A percentile compares a stretch with the other conserved stretches of the same genome.
phyloP scores from a whole-genome alignment of 2,888 invertebrate species.

The Ormyrus nitidulus region DNA sequence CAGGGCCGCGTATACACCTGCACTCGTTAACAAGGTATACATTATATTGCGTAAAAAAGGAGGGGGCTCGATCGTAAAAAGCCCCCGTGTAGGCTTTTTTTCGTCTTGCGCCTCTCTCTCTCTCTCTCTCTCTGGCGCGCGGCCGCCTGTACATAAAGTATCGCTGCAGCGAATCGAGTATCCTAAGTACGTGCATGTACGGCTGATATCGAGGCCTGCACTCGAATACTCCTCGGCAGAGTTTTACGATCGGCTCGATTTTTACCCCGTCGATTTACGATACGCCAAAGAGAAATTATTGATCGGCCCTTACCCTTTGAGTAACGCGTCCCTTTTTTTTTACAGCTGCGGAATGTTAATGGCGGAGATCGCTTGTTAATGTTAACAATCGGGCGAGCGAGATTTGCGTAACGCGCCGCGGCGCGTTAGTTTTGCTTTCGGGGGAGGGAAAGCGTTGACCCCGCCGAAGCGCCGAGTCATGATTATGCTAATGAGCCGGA shows the following conservation, averaged over 20 bases:
- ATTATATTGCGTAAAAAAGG: constrained; percentile 61
- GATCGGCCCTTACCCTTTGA: constrained; percentile 52
- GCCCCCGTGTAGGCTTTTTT: constrained; percentile 48
- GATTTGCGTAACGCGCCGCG: constrained; percentile 29
- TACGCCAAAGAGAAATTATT: constrained; percentile 53
- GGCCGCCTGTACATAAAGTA: constrained; percentile 20
- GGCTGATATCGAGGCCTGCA: constrained; percentile 3
- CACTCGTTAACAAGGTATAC: constrained; percentile 63
- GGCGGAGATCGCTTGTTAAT: constrained; percentile 10
- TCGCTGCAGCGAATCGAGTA: constrained; percentile 20
- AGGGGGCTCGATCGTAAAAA: constrained; percentile 66
- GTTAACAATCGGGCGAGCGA: constrained; percentile 5
- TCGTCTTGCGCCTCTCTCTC: constrained; percentile 29
- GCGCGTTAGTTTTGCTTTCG: constrained; percentile 22
- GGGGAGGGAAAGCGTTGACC: background rate
- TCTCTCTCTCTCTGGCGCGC: constrained; percentile 28
- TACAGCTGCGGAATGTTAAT: constrained; percentile 9
- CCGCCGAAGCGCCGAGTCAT: constrained; percentile 57
- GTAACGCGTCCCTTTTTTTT: constrained; percentile 36
- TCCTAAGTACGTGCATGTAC: constrained; percentile 5
- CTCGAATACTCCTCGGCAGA: constrained; percentile 23
- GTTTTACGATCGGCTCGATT: constrained; percentile 67
- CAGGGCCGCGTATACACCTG: constrained; percentile 48
- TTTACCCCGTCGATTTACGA: constrained; percentile 53
- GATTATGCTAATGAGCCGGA: constrained; percentile 60